Evolutionary conservation across 2,797 vertebrate species (phyloP), one percentile per base, ranked within the genome.

Genomic region (Sebastes ruberrimus): DNA sequence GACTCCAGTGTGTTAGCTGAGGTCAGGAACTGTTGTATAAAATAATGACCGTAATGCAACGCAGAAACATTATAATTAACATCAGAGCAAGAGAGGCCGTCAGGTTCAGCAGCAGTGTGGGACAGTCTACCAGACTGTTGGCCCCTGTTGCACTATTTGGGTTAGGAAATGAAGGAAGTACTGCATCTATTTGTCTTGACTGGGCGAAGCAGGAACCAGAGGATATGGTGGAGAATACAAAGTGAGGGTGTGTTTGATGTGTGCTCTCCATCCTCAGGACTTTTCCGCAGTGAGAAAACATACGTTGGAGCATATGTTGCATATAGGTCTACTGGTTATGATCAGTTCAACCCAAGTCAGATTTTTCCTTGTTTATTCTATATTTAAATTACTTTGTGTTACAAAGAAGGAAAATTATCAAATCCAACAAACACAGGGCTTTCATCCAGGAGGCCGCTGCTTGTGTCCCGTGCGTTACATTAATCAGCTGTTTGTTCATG

Each of bases 111-210:
- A 71, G 74, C 65, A 23, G 73, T 38, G 67, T 30, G 35, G 25
- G 74, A 78, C 76, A 63, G 52, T 33, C 55, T 70, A 38, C 77
- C 70, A 80, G 86, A 81, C 78, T 25, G 76, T 49, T 68, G 27
- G 83, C 22, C 78, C 73, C 78, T 6, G 20, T 63, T 75, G 76
- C 65, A 71, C 71, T 87, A 74, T 88, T 90, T 83, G 74, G 53
- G 67, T 74, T 67, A 77, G 92, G 91, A 93, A 92, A 90, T 86
- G 78, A 86, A 88, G 86, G 89, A 91, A 89, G 87, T 81, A 6
- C 74, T 76, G 83, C 86, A 84, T 91, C 66, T 83, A 35, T 88
- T 84, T 85, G 78, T 86, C 82, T 78, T 83, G 86, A 87, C 76
- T 76, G 84, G 83, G 85, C 22, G 35, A 87, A 84, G 78, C 86